phyloP scores from a whole-genome alignment of 2,888 invertebrate species.

The Drosophila conformis region DNA sequence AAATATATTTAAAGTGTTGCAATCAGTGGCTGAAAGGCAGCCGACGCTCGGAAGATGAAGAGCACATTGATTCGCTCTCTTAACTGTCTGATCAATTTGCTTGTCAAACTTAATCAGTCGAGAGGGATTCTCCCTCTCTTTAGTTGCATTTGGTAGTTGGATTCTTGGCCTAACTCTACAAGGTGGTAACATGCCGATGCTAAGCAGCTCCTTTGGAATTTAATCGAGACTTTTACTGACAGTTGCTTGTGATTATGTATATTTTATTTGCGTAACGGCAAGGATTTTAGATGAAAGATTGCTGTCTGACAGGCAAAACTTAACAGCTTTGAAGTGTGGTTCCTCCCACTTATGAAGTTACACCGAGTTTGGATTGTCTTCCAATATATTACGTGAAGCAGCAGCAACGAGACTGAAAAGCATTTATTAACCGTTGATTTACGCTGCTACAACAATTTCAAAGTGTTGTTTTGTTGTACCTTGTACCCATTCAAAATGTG shows the following conservation, averaged over 20 bases:
- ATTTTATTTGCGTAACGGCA: too few species aligned
- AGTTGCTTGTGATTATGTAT: too few species aligned
- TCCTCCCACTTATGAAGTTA: not conserved
- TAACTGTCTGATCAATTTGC: not conserved
- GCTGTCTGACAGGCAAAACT: too few species aligned
- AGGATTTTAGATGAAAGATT: too few species aligned
- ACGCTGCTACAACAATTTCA: too few species aligned
- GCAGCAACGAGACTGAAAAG: not conserved
- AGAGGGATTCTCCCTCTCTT: not conserved
- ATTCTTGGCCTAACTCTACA: not conserved
- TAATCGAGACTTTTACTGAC: too few species aligned
- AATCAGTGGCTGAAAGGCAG: too few species aligned
- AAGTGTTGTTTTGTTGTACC: not conserved
- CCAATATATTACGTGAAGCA: not conserved
- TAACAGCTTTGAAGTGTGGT: not conserved
- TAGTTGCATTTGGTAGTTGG: not conserved
- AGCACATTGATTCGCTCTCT: not conserved
- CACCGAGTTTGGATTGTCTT: not conserved
- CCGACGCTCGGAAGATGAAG: too few species aligned
- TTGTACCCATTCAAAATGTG: not conserved
- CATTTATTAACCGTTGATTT: not conserved
- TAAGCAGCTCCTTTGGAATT: too few species aligned
- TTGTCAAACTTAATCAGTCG: not conserved
- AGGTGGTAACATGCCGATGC: too few species aligned
- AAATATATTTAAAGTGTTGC: not conserved